These are phyloP conservation scores for Lates japonicus DNA, from an alignment of 2,797 vertebrate genomes.

Conservation along the genomic window DNA sequence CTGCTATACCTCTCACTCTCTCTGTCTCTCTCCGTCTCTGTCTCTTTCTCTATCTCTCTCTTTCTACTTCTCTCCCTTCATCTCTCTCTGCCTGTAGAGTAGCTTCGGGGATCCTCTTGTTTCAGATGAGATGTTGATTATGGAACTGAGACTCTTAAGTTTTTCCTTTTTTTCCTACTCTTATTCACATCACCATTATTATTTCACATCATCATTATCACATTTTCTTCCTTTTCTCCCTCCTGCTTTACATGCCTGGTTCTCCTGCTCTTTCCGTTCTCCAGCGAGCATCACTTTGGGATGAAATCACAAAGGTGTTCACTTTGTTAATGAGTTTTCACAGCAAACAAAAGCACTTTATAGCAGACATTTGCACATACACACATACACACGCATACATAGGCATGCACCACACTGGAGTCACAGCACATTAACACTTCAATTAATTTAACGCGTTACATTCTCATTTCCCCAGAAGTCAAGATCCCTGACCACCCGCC, in stretches of 20 bases:
- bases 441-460: slow-evolving; percentile 80
- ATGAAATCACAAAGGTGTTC: slow-evolving; percentile 74
- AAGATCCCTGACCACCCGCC: slow-evolving; percentile 66
- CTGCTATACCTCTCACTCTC: background rate
- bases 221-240: slow-evolving; percentile 13
- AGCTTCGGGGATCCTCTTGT: slow-evolving; percentile 52
- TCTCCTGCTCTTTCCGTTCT: slow-evolving; percentile 47
- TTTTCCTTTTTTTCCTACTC: background rate
- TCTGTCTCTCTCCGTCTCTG: background rate
- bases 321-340: slow-evolving; percentile 80
- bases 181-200: slow-evolving; percentile 29
- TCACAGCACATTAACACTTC: slow-evolving; percentile 85
- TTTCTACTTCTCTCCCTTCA: background rate
- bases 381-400: slow-evolving; percentile 21
- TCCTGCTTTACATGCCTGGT: slow-evolving; percentile 9
- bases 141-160: slow-evolving; percentile 33
- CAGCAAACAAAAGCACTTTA: slow-evolving; percentile 78
- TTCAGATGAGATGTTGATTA: slow-evolving; percentile 63
- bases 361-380: slow-evolving; percentile 44
- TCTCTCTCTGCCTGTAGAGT: slow-evolving; percentile 31
- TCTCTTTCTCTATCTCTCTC: background rate
- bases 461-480: slow-evolving; percentile 78
- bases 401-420: slow-evolving; percentile 57
- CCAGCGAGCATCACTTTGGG: slow-evolving; percentile 61
- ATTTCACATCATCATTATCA: slow-evolving; percentile 54